Base-by-base conservation (phyloP, 1,140 invertebrate species). In the Procambarus clarkii region DNA sequence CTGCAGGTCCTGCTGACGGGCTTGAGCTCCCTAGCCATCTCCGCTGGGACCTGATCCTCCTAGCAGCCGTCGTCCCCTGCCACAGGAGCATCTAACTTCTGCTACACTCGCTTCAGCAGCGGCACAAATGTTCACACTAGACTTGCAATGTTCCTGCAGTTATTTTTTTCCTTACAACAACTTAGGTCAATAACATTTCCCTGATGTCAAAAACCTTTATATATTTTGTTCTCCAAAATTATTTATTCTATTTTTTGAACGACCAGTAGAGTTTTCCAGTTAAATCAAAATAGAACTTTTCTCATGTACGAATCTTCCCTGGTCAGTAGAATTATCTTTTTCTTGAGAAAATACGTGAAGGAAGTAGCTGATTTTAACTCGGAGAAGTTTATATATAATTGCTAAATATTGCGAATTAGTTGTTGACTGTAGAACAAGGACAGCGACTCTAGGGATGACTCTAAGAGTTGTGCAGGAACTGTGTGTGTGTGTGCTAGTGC, bases 31-130 rank as follows among this genome's bases (percentile, higher is more conserved):
- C 77, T 88, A 11, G 15, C n/a, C 46, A 15, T 80, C 54, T 69
- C 58, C 21, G 64, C 54, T 8, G 86, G 77, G 34, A 88, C 86
- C 77, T 88, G 86, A 88, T 88, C 86, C 45, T 60, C 18, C 44
- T 13, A 74, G 64, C n/a, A 7, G 45, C 21, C 46, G 48, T 69
- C 4, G 7, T 21, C 69, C n/a, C 69, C n/a, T 11, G n/a, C 69
- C 69, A 46, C 8, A 48, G 13, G 50, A 82, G 71, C 45, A 48
- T 21, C 34, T 15, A 48, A 15, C 34, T 58, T 74, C 69, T 86
- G 48, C 5, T 34, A 34, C 5, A n/a, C 71, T 13, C 21, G 45
- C 21, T 18, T 34, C 50, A 34, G 21, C 83, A 46, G 60, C 64
- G 46, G 69, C 69, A 54, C 24, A 24, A 85, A 76, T 76, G 69